phyloP scores from a whole-genome alignment of 2,113 vertebrate genomes.

The Sylvietta virens region DNA sequence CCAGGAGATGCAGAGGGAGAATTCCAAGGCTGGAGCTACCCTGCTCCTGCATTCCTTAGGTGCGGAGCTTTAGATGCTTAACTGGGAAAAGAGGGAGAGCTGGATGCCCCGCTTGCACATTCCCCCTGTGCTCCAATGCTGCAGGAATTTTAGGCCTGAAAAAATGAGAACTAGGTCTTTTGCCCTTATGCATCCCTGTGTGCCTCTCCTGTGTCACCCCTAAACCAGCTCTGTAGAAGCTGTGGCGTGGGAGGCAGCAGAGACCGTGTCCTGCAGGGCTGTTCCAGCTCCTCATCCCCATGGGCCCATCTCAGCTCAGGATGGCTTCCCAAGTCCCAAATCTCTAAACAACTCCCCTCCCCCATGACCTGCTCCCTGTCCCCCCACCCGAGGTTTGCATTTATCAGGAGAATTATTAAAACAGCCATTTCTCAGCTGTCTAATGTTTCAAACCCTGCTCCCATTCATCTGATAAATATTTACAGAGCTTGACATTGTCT shows the following conservation, averaged over 20 bases:
- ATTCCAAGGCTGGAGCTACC: background rate
- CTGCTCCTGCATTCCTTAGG: background rate
- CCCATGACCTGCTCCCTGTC: background rate
- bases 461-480: constrained; percentile 77
- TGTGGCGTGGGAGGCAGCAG: rapidly evolving
- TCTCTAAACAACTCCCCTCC: constrained; percentile 56
- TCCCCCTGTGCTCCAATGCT: background rate
- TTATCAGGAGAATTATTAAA: constrained; percentile 75
- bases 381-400: constrained; percentile 47
- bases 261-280: background rate
- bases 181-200: background rate
- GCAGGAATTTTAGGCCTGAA: background rate
- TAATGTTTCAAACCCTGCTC: constrained; percentile 72
- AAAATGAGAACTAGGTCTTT: background rate
- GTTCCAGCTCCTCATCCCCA: background rate
- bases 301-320: background rate
- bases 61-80: background rate
- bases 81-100: background rate
- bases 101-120: background rate
- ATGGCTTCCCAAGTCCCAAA: constrained; percentile 28
- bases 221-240: background rate
- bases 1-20: background rate
- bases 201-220: background rate
- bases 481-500: constrained; percentile 75
- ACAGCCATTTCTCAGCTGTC: constrained; percentile 78